A percentile compares a stretch with the other conserved stretches of the same genome.
phyloP scores from a whole-genome alignment of 2,113 vertebrate genomes.

The Otocyon megalotis region DNA sequence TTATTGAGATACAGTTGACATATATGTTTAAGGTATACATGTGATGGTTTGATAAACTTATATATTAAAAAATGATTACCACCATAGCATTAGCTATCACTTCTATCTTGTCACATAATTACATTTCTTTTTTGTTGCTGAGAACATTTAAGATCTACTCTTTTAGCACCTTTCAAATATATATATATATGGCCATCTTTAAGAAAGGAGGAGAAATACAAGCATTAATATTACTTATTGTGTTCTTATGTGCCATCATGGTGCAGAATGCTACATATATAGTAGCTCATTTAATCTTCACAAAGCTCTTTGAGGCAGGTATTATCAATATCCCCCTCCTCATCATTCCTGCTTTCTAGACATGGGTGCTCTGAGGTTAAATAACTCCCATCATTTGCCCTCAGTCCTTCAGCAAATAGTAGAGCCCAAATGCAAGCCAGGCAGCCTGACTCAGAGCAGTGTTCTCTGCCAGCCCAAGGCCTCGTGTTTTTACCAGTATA shows the following conservation, averaged over 20 bases:
- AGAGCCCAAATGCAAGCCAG: background rate
- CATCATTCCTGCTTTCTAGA: background rate
- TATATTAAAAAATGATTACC: background rate
- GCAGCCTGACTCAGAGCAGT: background rate
- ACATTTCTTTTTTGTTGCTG: background rate
- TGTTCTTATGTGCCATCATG: background rate
- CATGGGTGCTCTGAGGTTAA: background rate
- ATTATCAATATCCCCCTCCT: background rate
- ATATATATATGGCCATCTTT: background rate
- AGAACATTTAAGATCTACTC: background rate
- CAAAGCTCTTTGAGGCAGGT: background rate
- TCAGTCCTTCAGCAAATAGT: background rate
- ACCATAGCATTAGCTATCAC: background rate
- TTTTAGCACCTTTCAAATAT: background rate
- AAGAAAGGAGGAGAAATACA: background rate
- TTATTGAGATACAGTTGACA: background rate
- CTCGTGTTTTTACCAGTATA: fast-evolving
- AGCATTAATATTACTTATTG: background rate
- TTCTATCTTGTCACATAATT: background rate
- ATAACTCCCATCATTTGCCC: background rate
- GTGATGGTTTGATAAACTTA: background rate
- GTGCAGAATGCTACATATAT: background rate
- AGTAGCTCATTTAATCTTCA: background rate
- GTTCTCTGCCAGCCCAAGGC: background rate
- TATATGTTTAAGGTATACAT: background rate